Percentiles rank a stretch among this genome's conserved stretches.
phyloP scores from a whole-genome alignment of 1,140 invertebrate genomes.

The Heterodera schachtii region DNA sequence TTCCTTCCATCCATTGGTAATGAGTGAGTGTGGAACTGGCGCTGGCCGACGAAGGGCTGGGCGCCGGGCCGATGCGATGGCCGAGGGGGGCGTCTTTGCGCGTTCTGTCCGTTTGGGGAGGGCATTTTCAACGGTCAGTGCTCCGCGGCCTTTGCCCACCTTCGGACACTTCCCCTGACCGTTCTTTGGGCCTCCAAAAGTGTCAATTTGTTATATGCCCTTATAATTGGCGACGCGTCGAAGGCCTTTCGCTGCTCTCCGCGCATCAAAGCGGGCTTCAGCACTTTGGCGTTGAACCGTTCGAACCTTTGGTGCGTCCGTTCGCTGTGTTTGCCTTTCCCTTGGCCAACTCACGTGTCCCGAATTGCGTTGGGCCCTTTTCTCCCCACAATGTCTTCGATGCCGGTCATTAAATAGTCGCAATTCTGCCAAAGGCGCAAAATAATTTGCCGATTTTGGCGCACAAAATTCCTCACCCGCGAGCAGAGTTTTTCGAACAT shows the following conservation, averaged over 20 bases:
- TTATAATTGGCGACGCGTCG: slow-evolving; percentile 55
- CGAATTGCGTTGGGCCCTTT: slow-evolving; percentile 44
- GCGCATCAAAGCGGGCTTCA: slow-evolving; percentile 55
- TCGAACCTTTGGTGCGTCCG: slow-evolving; percentile 49
- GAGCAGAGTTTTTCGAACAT: slow-evolving; percentile 59
- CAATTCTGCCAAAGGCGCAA: slow-evolving; percentile 5
- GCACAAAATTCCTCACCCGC: not conserved
- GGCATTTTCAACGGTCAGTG: not conserved
- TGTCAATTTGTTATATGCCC: slow-evolving; percentile 59
- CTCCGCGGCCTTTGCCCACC: not conserved
- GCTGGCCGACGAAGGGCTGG: slow-evolving; percentile 24
- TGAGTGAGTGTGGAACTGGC: slow-evolving; percentile 24
- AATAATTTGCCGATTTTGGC: not conserved
- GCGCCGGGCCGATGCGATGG: slow-evolving; percentile 12
- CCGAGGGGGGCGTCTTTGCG: not conserved
- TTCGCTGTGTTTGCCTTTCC: not conserved
- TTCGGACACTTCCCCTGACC: slow-evolving; percentile 4
- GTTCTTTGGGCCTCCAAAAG: slow-evolving; percentile 53
- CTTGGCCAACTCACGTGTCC: slow-evolving; percentile 22
- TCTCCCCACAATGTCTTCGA: slow-evolving; percentile 48
- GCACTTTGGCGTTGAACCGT: slow-evolving; percentile 58
- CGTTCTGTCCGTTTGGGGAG: not conserved
- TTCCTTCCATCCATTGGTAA: slow-evolving; percentile 18
- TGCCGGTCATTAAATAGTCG: slow-evolving; percentile 34
- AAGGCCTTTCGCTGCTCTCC: slow-evolving; percentile 41